Evolutionary conservation across 2,888 invertebrate genomes (phyloP), one percentile per base, ranked within the genome.

Genomic region (Agrotis puta): DNA sequence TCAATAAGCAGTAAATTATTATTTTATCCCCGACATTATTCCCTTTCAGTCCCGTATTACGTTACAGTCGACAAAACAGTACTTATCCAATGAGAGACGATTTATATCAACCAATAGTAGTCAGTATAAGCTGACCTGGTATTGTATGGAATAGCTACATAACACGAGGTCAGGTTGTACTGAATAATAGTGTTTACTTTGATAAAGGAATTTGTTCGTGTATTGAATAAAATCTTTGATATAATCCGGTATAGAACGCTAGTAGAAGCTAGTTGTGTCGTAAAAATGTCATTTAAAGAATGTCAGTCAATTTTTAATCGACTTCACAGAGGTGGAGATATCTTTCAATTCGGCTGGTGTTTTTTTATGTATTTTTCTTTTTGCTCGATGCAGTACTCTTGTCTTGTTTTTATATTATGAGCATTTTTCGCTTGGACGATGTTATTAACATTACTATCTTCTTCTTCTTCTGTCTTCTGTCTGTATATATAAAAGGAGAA

Each of bases 1-100:
- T 27, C 63, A 74, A 74, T 79, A 77, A 74, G 54, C 74, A 74
- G 16, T 74, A 61, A 56, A 39, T 62, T 67, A 74, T 56, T 57
- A 0, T 62, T 73, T 73, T 58, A 58, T 58, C 27, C 58, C 43
- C 11, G 11, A 62, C 14, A 24, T 45, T 62, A 63, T 77, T 54
- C 45, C 74, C 48, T 72, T 79, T 50, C 50, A 57, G 20, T 24
- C 79, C 59, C 54, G 16, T 50, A 74, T 66, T 54, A 47, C 63
- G 22, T 33, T 51, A 59, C 3, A 63, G 54, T 43, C 14, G 3
- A 48, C 24, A 22, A 24, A 45, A 51, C 47, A 48, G 47, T 43
- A 53, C 47, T 1, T 45, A 27, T 33, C n/a, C 27, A 3, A 20
- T 20, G 56, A 56, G 33, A 33, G 4, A 18, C 18, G 6, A 53